Base-by-base conservation (phyloP, 1,140 invertebrate species). In the Drosophila pruinosa region DNA sequence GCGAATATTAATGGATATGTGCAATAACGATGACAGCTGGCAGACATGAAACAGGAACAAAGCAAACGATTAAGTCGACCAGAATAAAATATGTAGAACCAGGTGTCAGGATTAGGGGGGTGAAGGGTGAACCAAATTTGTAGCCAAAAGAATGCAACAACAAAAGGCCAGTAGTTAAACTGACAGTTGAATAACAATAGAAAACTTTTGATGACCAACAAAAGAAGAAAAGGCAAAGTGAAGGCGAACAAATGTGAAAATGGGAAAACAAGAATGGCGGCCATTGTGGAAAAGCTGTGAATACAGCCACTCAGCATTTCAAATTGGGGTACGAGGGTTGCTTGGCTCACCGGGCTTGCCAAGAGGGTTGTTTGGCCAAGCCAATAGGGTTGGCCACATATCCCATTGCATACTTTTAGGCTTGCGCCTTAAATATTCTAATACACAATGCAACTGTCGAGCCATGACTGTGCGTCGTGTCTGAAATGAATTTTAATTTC, bases 401-500 rank as follows among this genome's bases (percentile, higher is more conserved):
- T 69, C 24, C 43, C 54, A 58, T 45, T 85, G 82, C 82, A 88
- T 88, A 88, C 82, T 89, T 88, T 82, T 80, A 88, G 82, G 83
- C 83, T 78, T 88, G 82, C 82, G 82, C 82, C 82, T 88, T 88
- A 72, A 76, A 89, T 88, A 88, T 81, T 73, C 78, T 75, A 76
- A 78, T 78, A 63, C 64, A 70, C 48, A 70, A 64, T 71, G 52
- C 43, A 34, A 28, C 56, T 45, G 56, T 28, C 26, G 6, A 41
- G 6, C 39, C 21, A 6, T 10, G 34, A 4, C 52, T 36, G 14
- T 48, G 50, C 12, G 31, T 19, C 15, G 45, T 34, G 57, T 61
- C 57, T 89, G 78, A 82, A 89, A 89, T 89, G 80, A 89, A 89
- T 89, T 89, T 89, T 89, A 89, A 89, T 86, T 89, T 89, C 85